Conservation (phyloP, 2,888 invertebrate species). For the Chorisops tibialis region DNA sequence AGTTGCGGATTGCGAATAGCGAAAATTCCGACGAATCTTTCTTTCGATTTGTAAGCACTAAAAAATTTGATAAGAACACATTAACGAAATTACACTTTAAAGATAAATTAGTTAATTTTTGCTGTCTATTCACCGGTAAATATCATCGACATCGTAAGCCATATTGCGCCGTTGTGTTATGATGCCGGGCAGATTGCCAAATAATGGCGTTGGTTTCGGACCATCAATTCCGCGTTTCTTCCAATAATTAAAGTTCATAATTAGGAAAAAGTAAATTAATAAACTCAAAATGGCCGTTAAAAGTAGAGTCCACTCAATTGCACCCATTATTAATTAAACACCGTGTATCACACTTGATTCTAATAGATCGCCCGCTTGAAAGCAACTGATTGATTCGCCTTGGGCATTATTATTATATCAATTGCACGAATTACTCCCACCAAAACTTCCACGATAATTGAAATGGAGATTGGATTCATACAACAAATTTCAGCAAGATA, state of each 20-base stretch:
- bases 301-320: constrained; percentile 1
- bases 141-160: constrained; percentile 44
- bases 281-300: not conserved
- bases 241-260: constrained; percentile 50
- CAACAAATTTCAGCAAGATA: too few species aligned
- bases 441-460: too few species aligned
- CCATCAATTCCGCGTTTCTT: constrained; percentile 45
- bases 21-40: constrained; percentile 51
- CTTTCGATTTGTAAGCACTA: constrained; percentile 41
- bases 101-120: not conserved
- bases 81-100: too few species aligned
- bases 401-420: too few species aligned
- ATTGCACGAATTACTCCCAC: too few species aligned
- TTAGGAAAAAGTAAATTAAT: constrained; percentile 40
- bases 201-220: constrained; percentile 43
- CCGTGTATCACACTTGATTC: too few species aligned
- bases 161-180: constrained; percentile 41
- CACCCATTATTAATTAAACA: too few species aligned
- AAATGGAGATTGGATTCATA: too few species aligned
- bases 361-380: too few species aligned
- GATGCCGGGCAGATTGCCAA: constrained; percentile 47
- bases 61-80: too few species aligned
- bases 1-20: constrained; percentile 44
- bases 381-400: too few species aligned
- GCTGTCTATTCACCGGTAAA: constrained; percentile 46